Base-by-base conservation (phyloP, 2,888 invertebrate species). In the Flabesymbios commensalis region DNA sequence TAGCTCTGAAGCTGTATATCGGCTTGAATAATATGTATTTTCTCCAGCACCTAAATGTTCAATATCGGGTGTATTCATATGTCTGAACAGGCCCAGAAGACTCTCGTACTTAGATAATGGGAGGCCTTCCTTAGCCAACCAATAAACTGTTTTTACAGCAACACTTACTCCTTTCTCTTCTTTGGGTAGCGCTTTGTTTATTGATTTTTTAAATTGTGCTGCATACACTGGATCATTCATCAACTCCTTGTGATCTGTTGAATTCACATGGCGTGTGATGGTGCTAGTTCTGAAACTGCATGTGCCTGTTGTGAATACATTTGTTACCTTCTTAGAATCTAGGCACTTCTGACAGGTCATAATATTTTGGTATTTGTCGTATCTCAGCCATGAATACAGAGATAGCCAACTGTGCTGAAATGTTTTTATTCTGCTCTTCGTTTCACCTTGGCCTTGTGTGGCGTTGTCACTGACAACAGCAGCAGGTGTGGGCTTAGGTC, bases 31-130 rank as follows among this genome's bases (percentile, higher is more conserved):
- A 36, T 36, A 19, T 5, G 39, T 24, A 19, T 24, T 7, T 7
- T 53, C 39, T 39, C 53, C 24, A 7, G 24, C 24, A 5, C n/a
- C 24, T 17, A 53, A 14, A 17, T 33, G 32, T 14, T 53, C 53
- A 14, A 49, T 10, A 19, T 53, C 39, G 10, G 39, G 39, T 26
- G 22, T 14, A 10, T 33, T 22, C 7, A 53, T 19, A 5, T 19
- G 24, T 7, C 36, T 39, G 17, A 53, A 7, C 5, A 53, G n/a
- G n/a, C n/a, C n/a, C n/a, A n/a, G n/a, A n/a, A n/a, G n/a, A 39
- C 53, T 53, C 19, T 53, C 53, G 28, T 53, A 53, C 39, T 53
- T 53, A 39, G 53, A 39, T 14, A 53, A 24, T n/a, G 53, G 22
- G 7, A 53, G 32, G 24, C 39, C 53, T 36, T 53, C 53, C n/a